Evolutionary conservation across 2,888 invertebrate species (phyloP).

Genomic region (Sturmia bella): DNA sequence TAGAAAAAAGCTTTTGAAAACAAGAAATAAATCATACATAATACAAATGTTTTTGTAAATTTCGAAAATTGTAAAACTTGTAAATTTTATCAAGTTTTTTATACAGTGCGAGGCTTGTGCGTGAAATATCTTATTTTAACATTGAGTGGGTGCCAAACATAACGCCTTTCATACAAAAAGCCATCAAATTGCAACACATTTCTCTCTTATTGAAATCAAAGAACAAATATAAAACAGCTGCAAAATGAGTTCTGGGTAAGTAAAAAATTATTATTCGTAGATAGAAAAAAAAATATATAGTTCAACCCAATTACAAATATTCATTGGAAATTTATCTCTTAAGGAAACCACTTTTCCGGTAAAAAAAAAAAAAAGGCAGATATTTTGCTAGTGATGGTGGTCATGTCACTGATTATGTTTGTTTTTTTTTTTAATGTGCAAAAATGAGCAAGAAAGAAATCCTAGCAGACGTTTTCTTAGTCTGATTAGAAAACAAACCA

Average conservation of each 20-base stretch:
- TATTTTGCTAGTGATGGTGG: no score
- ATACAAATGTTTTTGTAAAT: constrained; percentile 47
- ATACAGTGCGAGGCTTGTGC: background rate
- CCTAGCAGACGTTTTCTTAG: no score
- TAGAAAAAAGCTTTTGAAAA: constrained; percentile 9
- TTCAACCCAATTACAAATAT: no score
- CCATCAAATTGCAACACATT: constrained; percentile 1
- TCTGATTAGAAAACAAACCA: no score
- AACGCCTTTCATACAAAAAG: constrained; percentile 17
- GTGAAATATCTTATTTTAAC: background rate
- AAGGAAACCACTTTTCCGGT: no score
- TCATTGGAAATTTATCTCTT: no score
- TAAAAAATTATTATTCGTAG: constrained; percentile 3
- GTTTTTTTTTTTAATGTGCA: no score
- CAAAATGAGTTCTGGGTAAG: constrained; percentile 69
- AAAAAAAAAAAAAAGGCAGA: no score
- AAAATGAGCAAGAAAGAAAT: no score
- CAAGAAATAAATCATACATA: background rate
- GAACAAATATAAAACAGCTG: constrained; percentile 12
- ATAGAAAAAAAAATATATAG: constrained; percentile 20
- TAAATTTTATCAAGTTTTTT: constrained; percentile 27
- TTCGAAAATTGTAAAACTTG: constrained; percentile 17
- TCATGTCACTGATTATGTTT: no score
- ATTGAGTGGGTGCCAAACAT: constrained; percentile 35
- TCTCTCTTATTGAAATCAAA: background rate